Conservation (phyloP, 1,140 invertebrate genomes). For the Apis cerana region DNA sequence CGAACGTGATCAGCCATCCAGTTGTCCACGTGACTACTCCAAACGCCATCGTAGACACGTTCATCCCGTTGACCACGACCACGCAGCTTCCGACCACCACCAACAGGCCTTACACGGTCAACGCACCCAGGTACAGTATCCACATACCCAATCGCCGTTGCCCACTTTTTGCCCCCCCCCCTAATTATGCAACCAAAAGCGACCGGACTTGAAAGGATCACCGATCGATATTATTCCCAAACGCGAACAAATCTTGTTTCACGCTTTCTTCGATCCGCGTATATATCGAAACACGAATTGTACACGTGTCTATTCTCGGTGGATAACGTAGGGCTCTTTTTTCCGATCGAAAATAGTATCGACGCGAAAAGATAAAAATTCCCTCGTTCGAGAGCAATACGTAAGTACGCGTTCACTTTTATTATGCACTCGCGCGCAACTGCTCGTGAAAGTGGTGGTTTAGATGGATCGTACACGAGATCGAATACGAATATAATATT, state of each 20-base stretch:
- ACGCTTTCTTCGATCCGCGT: conserved; percentile 15
- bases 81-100: conserved; percentile 74
- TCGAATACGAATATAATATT: not conserved
- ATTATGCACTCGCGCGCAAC: not conserved
- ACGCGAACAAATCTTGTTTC: conserved; percentile 1
- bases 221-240: not conserved
- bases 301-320: not conserved
- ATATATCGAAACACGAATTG: not conserved
- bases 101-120: conserved; percentile 71
- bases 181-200: not conserved
- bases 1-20: conserved; percentile 75
- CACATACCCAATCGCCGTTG: not conserved
- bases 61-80: conserved; percentile 74
- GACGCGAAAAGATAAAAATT: not conserved
- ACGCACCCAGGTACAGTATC: conserved; percentile 76
- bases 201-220: not conserved
- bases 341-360: not conserved
- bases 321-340: not conserved
- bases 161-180: not conserved
- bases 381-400: not conserved
- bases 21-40: conserved; percentile 76
- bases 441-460: conserved; percentile 26
- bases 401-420: conserved; percentile 16
- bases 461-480: conserved; percentile 16
- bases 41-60: conserved; percentile 76